Evolutionary conservation across 2,888 invertebrate genomes (phyloP), one percentile per base, ranked within the genome.

Genomic region (Acanthacorydalis orientalis): DNA sequence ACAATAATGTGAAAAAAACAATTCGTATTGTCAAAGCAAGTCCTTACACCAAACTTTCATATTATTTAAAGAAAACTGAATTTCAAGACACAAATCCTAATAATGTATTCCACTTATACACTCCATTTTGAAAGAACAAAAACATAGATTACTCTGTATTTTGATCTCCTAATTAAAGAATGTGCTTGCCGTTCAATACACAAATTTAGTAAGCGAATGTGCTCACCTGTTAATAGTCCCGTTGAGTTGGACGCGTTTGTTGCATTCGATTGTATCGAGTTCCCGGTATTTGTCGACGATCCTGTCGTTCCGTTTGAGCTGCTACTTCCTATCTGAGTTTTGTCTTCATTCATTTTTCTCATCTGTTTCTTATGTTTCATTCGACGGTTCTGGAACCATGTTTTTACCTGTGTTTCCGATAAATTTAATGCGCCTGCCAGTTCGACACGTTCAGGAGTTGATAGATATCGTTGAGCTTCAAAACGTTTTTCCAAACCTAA

Each of bases 351-450:
- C 49, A 79, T 68, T 57, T 86, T 85, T 55, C 85, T 64, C 65
- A 90, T 68, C 60, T 90, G 89, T 59, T 92, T 92, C 73, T 92
- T 92, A 64, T 92, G 90, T 63, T 92, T 92, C 96, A 96, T 96
- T 56, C 96, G 72, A 31, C 95, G 71, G 68, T 96, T 96, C 69
- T 96, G 95, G 68, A 96, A 95, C 95, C 95, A 95, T 51, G 95
- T 96, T 72, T 95, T 95, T 53, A 95, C 90, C 73, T 95, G 82
- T 0, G 96, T 96, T 69, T 96, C 96, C 11, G 93, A 93, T 14
- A 96, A 74, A 62, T 85, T 91, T 44, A 96, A 74, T 0, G 91
- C 90, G 1, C 86, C 83, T 0, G 96, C 96, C 49, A 96, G 70
- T 64, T 96, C 96, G 10, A 96, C 92, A 7, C 96, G 72, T 64